Base-by-base conservation (phyloP, 2,797 vertebrate genomes). In the Molossus alvarezi region DNA sequence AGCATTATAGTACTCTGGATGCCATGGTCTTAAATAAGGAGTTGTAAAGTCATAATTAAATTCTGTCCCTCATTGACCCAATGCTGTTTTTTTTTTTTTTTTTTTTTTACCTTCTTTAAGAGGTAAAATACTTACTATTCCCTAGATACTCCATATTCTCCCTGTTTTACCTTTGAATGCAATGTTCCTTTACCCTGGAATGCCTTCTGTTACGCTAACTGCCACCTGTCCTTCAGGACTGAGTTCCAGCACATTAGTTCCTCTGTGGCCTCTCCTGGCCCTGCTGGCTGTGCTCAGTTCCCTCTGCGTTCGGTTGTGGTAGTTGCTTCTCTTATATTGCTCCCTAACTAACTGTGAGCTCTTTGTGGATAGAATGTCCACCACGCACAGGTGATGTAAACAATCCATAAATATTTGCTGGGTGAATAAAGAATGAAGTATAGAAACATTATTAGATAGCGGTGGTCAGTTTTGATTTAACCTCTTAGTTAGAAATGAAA, bases 41-140 rank as follows among this genome's bases (percentile, higher is more conserved):
- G 76, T 65, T 81, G 13, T 33, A 71, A 6, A 29, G 23, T 73
- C 37, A 15, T 18, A 33, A 53, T 37, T 58, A 83, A 20, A 64
- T 72, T 64, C 29, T 45, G 45, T 12, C 88, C 29, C 55, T 58
- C 25, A 17, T 79, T 86, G 29, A 27, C 15, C 27, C 18, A 29
- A 20, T 62, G 12, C 29, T 86, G 85, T 37, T 41, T 25, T 81
- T 92, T 25, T 81, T 92, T 94, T 45, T 86, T 80, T 37, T 41
- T 25, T 81, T 92, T 25, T 81, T 92, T 94, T 45, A 53, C 14
- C 53, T 90, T 27, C 27, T 81, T 75, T 41, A 25, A 79, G n/a
- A 60, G n/a, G 41, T 45, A n/a, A 60, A 45, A 41, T 55, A n/a
- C 29, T 71, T 60, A 23, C 37, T 64, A 21, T 75, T 80, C 20